Evolutionary conservation across 2,888 invertebrate species (phyloP), one percentile per base, ranked within the genome.

Genomic region (Leptinotarsa peninsularis): DNA sequence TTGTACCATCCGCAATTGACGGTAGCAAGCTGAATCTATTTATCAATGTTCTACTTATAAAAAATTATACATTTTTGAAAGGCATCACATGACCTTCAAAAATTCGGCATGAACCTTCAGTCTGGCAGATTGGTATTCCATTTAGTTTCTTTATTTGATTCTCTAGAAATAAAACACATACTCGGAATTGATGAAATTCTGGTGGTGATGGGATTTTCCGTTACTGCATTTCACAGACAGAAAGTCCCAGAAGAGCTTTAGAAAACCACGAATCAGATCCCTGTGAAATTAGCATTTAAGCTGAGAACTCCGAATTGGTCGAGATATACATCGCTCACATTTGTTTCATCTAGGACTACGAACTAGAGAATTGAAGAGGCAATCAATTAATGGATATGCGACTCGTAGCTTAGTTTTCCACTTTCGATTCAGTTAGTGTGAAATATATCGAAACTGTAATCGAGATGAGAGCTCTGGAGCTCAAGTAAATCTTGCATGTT

Each of bases 251-350:
- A 63, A 63, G 63, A 63, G 63, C 63, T 63, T 63, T 63, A 2
- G 63, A 43, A 63, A 63, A 63, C 17, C 27, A 63, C n/a, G 63
- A 63, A 63, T 63, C 63, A 43, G 63, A 33, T 43, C 63, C 63
- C 63, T 63, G 15, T 63, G 63, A 63, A 63, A 63, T 63, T n/a
- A 63, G 63, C 27, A 63, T 63, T 27, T 63, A 3, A 63, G 33
- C 63, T 63, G 63, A 27, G 33, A 63, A 43, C 33, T 33, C 17
- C n/a, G 27, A 33, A 17, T 43, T 5, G 63, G 43, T 43, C n/a
- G 27, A 63, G 27, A 63, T 63, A 63, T 43, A 63, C 63, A 63
- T 63, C 63, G 33, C 43, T n/a, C 17, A 63, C 63, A 63, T 63
- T 63, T 63, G 63, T 43, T 63, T 63, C 43, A 43, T 63, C 17